Base-by-base conservation (phyloP, 1,140 invertebrate species). In the Ceratosolen solmsi region DNA sequence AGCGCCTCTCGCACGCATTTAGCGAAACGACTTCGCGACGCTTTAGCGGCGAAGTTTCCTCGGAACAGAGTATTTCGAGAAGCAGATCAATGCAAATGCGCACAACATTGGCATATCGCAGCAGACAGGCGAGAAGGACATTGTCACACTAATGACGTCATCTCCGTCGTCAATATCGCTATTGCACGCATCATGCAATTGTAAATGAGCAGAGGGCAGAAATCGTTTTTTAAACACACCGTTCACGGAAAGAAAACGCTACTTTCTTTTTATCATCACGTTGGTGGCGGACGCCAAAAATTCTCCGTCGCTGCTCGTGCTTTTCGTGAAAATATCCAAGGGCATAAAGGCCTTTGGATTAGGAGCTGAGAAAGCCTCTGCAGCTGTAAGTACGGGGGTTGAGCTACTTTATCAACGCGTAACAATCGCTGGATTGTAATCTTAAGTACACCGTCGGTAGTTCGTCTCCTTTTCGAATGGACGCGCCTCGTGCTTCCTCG, bases 371-470 rank as follows among this genome's bases (percentile, higher is more conserved):
- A 0, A 7, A 38, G 56, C 33, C 38, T 46, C 27, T n/a, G 41
- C 13, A 13, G 41, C 41, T 46, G 41, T 46, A 13, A 46, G 41
- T 5, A 46, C 22, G 41, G 27, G 20, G 25, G 15, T 17, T 0
- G 33, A 17, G 51, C 20, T 76, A 49, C 76, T 60, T 78, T 78
- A 78, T 78, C 76, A 25, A 25, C 7, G 76, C 76, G 46, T 70
- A 70, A 70, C 41, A 41, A 78, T 78, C 76, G 76, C 2, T 3
- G 46, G 76, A 38, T 70, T 54, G 41, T 27, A 70, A 78, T 68
- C 63, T 70, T 54, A 70, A 78, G 41, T 54, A 30, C 63, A 9
- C 46, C 5, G 11, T 13, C 33, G 22, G 33, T 38, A 68, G 63
- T 68, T 20, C 63, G 60, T 51, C 58, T 60, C 63, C 63, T 54